Conservation (phyloP, 1,140 invertebrate species). For the Lordiphosa collinella region DNA sequence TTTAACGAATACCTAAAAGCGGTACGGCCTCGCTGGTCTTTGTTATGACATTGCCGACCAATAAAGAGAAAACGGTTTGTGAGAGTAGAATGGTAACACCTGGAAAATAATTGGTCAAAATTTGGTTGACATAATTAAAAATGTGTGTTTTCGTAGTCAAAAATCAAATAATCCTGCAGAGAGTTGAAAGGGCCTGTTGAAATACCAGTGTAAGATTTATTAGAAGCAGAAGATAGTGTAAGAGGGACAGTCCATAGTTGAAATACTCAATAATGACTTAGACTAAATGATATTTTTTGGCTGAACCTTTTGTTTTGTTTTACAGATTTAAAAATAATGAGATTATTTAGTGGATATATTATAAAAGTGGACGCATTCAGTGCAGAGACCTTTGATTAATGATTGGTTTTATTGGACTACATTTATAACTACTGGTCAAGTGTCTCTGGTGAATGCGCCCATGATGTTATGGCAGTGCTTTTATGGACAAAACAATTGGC, state of each 20-base stretch:
- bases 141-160: not conserved
- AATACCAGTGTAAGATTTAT: no score
- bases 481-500: conserved; percentile 14
- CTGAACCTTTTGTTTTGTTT: conserved; percentile 58
- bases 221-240: conserved; percentile 9
- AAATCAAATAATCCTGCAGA: not conserved
- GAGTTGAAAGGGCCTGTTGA: not conserved
- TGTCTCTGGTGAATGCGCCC: not conserved
- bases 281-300: conserved; percentile 76
- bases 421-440: no score
- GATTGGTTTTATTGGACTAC: no score
- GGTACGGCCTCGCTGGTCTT: conserved; percentile 98
- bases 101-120: conserved; percentile 81
- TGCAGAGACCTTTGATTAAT: no score
- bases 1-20: conserved; percentile 89
- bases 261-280: not conserved
- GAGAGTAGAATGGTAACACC: conserved; percentile 99
- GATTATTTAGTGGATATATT: not conserved
- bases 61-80: conserved; percentile 99
- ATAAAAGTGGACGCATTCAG: no score
- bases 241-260: not conserved
- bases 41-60: conserved; percentile 97
- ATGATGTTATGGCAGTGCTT: conserved; percentile 12
- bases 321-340: conserved; percentile 5
- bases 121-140: conserved; percentile 22